Evolutionary conservation across 1,140 invertebrate genomes (phyloP), one percentile per base, ranked within the genome.

Genomic region (Dinoponera quadriceps): DNA sequence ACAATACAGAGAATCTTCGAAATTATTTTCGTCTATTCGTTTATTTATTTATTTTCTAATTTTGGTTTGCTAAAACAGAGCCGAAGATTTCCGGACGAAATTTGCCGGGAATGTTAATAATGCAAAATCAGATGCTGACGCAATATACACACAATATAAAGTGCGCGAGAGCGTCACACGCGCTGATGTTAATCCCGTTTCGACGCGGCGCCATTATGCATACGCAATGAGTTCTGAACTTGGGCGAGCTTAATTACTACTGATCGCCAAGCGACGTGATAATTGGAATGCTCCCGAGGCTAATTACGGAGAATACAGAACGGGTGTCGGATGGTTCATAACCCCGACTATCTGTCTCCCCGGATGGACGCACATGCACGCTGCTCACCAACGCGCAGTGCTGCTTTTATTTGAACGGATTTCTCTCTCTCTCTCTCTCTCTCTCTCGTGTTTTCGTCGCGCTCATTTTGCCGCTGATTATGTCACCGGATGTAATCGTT

Each of bases 271-370:
- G 83, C 72, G 84, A 66, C 73, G 73, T 72, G 68, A 87, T 87
- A 87, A 87, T 85, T 85, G 84, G 54, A 85, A 87, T 83, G 85
- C 55, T 85, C 65, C 22, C 78, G 75, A 51, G 44, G 62, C 71
- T 87, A 85, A 85, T 85, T 85, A 69, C 48, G n/a, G 59, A 54
- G 69, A 82, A 81, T 75, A 33, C 51, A 59, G 27, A 83, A 27
- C 49, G 82, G 25, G 44, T 54, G 71, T n/a, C 71, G 48, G 71
- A 63, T 59, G 51, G 74, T 83, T 81, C 51, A 75, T 83, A 65
- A 80, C 60, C 74, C 33, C 25, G 62, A 22, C 63, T 78, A 69
- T 78, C 63, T 69, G 33, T 78, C 22, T 80, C 65, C n/a, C 55
- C 25, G 51, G 51, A 48, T 71, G 33, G 65, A 59, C 66, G 51